A percentile compares a stretch with the other conserved stretches of the same genome.
Conservation (phyloP, 2,888 invertebrate species). For the Leucophenga montana region DNA sequence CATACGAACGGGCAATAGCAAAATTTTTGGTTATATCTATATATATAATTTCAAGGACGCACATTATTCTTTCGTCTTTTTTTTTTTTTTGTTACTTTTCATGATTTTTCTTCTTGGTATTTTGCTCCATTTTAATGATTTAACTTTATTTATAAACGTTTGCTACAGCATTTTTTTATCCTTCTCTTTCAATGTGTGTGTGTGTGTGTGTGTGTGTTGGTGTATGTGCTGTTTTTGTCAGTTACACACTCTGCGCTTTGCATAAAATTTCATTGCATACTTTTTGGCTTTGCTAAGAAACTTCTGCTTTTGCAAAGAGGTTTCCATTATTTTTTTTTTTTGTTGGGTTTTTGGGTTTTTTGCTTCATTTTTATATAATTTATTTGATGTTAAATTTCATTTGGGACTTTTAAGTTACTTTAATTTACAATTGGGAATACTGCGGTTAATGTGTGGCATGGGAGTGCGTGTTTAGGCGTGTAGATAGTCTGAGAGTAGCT, state of each 20-base stretch:
- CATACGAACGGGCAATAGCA: neutral
- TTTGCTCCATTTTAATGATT: conserved; percentile 6
- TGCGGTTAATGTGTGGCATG: conserved; percentile 17
- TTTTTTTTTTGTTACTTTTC: neutral
- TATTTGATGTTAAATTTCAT: conserved; percentile 32
- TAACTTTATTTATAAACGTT: conserved; percentile 10
- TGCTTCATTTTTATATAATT: conserved; percentile 34
- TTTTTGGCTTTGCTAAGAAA: conserved; percentile 34
- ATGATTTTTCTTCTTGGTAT: conserved; percentile 4
- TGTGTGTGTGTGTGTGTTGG: neutral
- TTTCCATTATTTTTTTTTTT: neutral
- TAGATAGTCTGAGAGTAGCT: neutral
- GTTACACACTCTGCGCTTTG: conserved; percentile 4
- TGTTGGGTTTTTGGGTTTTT: conserved; percentile 26
- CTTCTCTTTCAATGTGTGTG: neutral
- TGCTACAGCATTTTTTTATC: neutral
- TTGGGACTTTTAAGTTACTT: neutral
- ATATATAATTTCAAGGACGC: conserved; percentile 52
- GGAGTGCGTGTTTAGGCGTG: too few relatives aligned
- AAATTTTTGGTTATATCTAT: conserved; percentile 38
- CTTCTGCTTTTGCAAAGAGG: neutral
- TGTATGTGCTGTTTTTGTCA: too few relatives aligned
- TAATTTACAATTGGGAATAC: conserved; percentile 6
- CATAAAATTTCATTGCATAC: conserved; percentile 42
- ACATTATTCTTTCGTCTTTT: conserved; percentile 31